Percentiles rank a stretch among this genome's conserved stretches.
Conservation (phyloP, 2,113 vertebrate genomes). For the Trematocara unimaculatum region DNA sequence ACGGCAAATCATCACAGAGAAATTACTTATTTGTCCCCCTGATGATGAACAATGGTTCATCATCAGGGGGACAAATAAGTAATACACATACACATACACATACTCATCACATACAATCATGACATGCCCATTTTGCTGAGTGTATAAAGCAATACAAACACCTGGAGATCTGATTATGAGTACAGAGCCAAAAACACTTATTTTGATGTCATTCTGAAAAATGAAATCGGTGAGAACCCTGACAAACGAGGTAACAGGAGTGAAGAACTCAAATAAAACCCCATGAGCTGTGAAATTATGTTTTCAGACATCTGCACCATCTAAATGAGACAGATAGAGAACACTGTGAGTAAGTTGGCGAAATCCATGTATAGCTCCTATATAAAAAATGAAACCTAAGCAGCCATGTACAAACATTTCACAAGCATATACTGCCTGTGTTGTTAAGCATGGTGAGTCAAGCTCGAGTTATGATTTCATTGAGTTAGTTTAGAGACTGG, state of each 20-base stretch:
- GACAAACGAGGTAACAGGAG: slow-evolving; percentile 44
- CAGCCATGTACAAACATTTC: background rate
- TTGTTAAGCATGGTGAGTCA: background rate
- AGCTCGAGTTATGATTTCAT: background rate
- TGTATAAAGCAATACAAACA: slow-evolving; percentile 22
- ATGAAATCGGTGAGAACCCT: slow-evolving; percentile 42
- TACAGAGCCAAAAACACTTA: background rate
- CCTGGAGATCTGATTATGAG: slow-evolving; percentile 23
- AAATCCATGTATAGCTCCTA: background rate
- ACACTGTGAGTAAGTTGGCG: slow-evolving; percentile 20
- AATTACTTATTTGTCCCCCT: background rate
- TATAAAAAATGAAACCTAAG: background rate
- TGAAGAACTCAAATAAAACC: slow-evolving; percentile 50
- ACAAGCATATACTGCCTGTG: background rate
- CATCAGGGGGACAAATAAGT: too few relatives aligned
- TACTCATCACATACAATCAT: background rate
- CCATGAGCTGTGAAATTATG: slow-evolving; percentile 61
- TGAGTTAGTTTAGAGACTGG: background rate
- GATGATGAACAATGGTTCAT: background rate
- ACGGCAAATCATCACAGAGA: background rate
- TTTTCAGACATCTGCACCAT: slow-evolving; percentile 49
- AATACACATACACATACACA: background rate
- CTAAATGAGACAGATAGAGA: slow-evolving; percentile 49
- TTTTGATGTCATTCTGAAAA: slow-evolving; percentile 52
- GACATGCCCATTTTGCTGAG: background rate